Evolutionary conservation across 2,888 invertebrate genomes (phyloP).

Genomic region (Tetropium fuscum): DNA sequence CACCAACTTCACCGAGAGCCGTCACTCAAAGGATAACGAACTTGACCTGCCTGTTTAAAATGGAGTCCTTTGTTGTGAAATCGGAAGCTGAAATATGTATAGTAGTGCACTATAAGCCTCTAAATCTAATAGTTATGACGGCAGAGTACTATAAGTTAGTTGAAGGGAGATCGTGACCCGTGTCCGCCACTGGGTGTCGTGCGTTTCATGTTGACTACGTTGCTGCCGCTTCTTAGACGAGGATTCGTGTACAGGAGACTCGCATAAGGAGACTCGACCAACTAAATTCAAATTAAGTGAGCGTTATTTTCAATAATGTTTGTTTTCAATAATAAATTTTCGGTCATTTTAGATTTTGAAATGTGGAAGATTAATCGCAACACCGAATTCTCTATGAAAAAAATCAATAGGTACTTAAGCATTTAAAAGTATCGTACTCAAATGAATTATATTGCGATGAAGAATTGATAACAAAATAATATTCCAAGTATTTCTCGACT

Average conservation of each 20-base stretch:
- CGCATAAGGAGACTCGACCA: slow-evolving; percentile 29
- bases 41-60: slow-evolving; percentile 17
- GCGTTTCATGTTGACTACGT: slow-evolving; percentile 52
- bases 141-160: slow-evolving; percentile 43
- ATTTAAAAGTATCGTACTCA: no score
- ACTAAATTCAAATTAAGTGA: slow-evolving; percentile 20
- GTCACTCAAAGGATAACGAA: slow-evolving; percentile 11
- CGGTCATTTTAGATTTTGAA: no score
- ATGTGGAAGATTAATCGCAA: no score
- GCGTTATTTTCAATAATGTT: no score
- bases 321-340: no score
- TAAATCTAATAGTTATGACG: slow-evolving; percentile 49
- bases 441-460: no score
- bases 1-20: neutral
- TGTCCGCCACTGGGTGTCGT: slow-evolving; percentile 45
- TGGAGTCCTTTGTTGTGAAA: slow-evolving; percentile 28
- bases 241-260: slow-evolving; percentile 32
- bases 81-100: slow-evolving; percentile 50
- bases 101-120: slow-evolving; percentile 46
- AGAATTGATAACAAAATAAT: no score
- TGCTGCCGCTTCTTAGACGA: slow-evolving; percentile 45
- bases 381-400: no score
- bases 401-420: no score
- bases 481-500: no score
- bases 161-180: slow-evolving; percentile 53